Conservation (phyloP, 1,140 invertebrate species). For the Plodia interpunctella region DNA sequence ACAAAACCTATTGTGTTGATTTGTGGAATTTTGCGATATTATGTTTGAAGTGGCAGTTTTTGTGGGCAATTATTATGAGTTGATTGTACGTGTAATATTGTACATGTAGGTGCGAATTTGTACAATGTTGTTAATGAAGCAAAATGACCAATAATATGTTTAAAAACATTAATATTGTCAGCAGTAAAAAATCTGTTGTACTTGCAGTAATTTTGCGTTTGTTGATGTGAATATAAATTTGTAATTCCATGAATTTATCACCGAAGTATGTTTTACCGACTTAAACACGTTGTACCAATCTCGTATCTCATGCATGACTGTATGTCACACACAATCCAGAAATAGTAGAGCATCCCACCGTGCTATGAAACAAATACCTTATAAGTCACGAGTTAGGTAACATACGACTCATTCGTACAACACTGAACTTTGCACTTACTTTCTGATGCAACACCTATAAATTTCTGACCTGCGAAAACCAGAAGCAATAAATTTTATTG, state of each 20-base stretch:
- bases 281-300: background rate
- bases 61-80: constrained; percentile 47
- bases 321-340: no score
- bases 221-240: no score
- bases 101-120: constrained; percentile 27
- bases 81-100: constrained; percentile 17
- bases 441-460: no score
- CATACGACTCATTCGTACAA: no score
- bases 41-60: constrained; percentile 61
- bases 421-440: no score
- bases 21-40: constrained; percentile 73
- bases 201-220: background rate
- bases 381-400: no score
- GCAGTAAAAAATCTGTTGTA: background rate
- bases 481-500: no score
- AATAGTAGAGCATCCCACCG: no score
- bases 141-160: constrained; percentile 21
- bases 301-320: background rate
- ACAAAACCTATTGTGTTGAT: constrained; percentile 25
- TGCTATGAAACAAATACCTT: no score
- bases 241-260: no score
- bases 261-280: no score
- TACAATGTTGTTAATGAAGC: constrained; percentile 47
- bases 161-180: background rate
- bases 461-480: no score